phyloP scores from a whole-genome alignment of 1,140 invertebrate species.

The Bicyclus anynana region DNA sequence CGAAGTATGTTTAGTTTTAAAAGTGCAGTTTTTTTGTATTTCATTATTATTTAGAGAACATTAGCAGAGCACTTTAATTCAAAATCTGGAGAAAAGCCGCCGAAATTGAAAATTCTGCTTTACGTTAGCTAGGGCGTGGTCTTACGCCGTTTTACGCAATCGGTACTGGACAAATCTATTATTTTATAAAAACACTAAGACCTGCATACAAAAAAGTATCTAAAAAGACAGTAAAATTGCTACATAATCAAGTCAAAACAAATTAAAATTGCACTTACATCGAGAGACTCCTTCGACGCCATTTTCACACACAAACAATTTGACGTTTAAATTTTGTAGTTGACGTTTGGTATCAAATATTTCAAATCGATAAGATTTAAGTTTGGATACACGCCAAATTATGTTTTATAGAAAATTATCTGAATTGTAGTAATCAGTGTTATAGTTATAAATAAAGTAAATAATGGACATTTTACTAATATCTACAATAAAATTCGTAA shows the following conservation, averaged over 20 bases:
- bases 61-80: constrained; percentile 5
- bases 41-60: not conserved
- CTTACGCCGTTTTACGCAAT: constrained; percentile 16
- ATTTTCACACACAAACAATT: constrained; percentile 71
- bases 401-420: not conserved
- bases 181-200: not conserved
- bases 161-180: not conserved
- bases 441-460: no score
- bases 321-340: constrained; percentile 54
- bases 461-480: not conserved
- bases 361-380: constrained; percentile 53
- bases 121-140: constrained; percentile 19
- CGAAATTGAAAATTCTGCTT: constrained; percentile 7
- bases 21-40: not conserved
- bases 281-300: constrained; percentile 73
- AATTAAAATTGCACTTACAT: constrained; percentile 58
- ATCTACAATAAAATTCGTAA: not conserved
- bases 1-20: not conserved
- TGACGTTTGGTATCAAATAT: constrained; percentile 42
- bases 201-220: not conserved
- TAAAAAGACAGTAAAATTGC: not conserved
- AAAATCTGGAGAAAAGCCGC: constrained; percentile 15
- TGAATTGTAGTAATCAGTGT: not conserved
- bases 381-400: constrained; percentile 34
- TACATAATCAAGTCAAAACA: not conserved